Evolutionary conservation across 2,113 vertebrate genomes (phyloP).

Genomic region (Notiomystis cincta): DNA sequence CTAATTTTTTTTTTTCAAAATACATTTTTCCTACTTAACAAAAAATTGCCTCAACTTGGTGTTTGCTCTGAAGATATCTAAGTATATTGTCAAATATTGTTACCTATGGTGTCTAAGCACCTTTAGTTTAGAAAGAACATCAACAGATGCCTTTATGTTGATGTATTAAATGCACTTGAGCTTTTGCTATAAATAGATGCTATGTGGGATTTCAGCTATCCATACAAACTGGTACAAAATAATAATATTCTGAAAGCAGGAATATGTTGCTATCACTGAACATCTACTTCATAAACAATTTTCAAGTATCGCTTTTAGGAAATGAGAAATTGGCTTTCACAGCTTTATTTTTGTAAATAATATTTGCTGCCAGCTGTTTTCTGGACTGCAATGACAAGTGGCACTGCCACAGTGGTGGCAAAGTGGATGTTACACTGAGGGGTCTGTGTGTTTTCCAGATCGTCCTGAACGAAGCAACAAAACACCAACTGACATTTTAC

Average conservation of each 20-base stretch:
- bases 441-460: constrained; percentile 57
- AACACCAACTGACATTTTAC: constrained; percentile 59
- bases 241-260: background rate
- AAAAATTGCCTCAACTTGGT: background rate
- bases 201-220: background rate
- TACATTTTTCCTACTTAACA: background rate
- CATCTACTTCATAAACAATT: background rate
- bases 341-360: background rate
- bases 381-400: background rate
- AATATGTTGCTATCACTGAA: background rate
- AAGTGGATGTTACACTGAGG: background rate
- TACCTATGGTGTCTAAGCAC: background rate
- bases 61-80: background rate
- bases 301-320: background rate
- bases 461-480: constrained; percentile 34
- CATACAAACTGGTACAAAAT: background rate
- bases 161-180: background rate
- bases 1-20: background rate
- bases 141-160: background rate
- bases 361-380: background rate
- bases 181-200: background rate
- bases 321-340: background rate
- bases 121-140: background rate
- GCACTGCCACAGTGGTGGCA: background rate
- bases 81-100: background rate